Percentiles rank a stretch among this genome's conserved stretches.
phyloP scores from a whole-genome alignment of 2,888 invertebrate species.

The Lamproptera curius region DNA sequence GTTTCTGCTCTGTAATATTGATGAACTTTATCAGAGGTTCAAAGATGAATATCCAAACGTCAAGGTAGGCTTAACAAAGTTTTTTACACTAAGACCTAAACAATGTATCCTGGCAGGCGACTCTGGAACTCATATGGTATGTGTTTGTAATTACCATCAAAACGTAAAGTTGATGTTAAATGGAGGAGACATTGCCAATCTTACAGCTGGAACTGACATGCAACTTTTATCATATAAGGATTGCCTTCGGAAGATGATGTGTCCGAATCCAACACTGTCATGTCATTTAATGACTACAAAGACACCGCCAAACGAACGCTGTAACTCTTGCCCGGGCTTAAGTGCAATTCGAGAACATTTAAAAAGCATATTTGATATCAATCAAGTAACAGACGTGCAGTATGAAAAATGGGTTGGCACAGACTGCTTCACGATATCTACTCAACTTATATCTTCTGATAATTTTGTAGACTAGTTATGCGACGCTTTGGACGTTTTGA shows the following conservation, averaged over 20 bases:
- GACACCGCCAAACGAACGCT: constrained; percentile 22
- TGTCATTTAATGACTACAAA: constrained; percentile 26
- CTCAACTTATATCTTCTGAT: neutral
- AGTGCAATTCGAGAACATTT: constrained; percentile 25
- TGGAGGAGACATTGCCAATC: constrained; percentile 25
- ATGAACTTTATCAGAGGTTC: constrained; percentile 25
- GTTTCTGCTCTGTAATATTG: constrained; percentile 20
- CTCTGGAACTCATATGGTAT: constrained; percentile 25
- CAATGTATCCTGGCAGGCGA: constrained; percentile 27
- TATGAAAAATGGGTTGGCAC: constrained; percentile 25
- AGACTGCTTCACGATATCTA: constrained; percentile 20
- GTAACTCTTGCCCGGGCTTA: constrained; percentile 22
- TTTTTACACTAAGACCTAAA: constrained; percentile 26
- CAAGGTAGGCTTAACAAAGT: constrained; percentile 25
- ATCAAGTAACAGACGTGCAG: constrained; percentile 23
- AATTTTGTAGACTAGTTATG: too few relatives aligned
- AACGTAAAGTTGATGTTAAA: constrained; percentile 20
- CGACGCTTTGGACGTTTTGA: too few relatives aligned
- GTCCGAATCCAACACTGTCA: constrained; percentile 23
- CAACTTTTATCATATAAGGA: constrained; percentile 25
- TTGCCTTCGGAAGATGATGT: constrained; percentile 26
- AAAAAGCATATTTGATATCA: constrained; percentile 23
- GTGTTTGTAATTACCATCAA: neutral
- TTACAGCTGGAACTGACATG: constrained; percentile 23
- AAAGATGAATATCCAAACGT: constrained; percentile 19